Evolutionary conservation across 2,888 invertebrate genomes (phyloP), one percentile per base, ranked within the genome.

Genomic region (Drosophila testacea): DNA sequence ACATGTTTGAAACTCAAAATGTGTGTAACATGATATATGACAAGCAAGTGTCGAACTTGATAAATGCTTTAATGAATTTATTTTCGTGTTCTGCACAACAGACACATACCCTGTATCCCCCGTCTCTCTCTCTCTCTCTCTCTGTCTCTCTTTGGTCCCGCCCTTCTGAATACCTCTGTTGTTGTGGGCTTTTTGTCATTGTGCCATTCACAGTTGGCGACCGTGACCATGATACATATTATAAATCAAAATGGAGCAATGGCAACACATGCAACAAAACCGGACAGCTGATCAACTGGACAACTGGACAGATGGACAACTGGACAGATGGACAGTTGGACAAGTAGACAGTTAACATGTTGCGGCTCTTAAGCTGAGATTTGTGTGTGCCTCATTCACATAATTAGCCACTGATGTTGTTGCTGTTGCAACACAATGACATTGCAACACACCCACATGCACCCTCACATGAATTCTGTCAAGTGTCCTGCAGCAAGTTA

Each of bases 191-290:
- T 44, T 66, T 72, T 77, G 66, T 75, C 67, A 68, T 65, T 62
- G 60, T 48, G 47, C 46, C 73, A 66, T 70, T 59, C 77, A 66
- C 74, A 56, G 64, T 79, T 51, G 80, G 60, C 83, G 88, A 70
- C 88, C 90, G 68, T 90, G 88, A 90, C 90, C 89, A 80, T 90
- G 90, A 87, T 81, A 79, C 81, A 81, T 81, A 79, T 77, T 78
- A 85, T 88, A 83, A 83, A 86, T 88, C 83, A 84, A 73, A 77
- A 67, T 68, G 77, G 69, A 69, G 75, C 71, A 64, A 50, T 10
- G 10, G 36, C 51, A 27, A 9, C 9, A 36, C 22, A 11, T 32
- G 34, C 50, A 27, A 65, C 51, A 65, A 22, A 22, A 27, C 27
- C 34, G 46, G 50, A 74, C 42, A 5, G 42, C 10, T 10, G 42